Base-by-base conservation (phyloP, 2,113 vertebrate genomes). In the Conger conger region DNA sequence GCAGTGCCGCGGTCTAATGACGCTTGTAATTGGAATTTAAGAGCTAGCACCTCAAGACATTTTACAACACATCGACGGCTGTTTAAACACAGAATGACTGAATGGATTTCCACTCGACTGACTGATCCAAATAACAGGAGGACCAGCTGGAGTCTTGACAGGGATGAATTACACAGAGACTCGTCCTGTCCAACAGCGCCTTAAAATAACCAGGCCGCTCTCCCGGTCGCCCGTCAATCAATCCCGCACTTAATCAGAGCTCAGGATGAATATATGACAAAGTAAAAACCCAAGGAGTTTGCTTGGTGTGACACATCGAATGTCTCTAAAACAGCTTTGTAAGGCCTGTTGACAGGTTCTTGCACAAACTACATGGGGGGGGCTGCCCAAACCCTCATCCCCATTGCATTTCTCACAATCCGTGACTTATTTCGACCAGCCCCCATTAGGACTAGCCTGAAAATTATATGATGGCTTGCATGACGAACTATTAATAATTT, bases 21-120 rank as follows among this genome's bases (percentile, higher is more conserved):
- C 5, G 68, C 68, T 73, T 73, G 68, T 73, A 73, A 73, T 73
- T 73, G 27, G 68, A 73, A 73, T 73, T 73, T 73, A 73, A 73
- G 68, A 33, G 68, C 30, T 73, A 33, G 15, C 68, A 73, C 68
- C 68, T 33, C n/a, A 27, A 73, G 68, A 33, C 68, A 6, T 73
- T 73, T 73, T 73, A 73, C 68, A 73, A 17, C 27, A 27, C 68
- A 73, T 33, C 11, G 68, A 33, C n/a, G n/a, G 68, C n/a, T 30
- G 68, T 73, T 30, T 73, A 73, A 73, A 33, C 13, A 73, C 68
- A 27, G 68, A 73, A 30, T 73, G 68, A 73, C 27, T 33, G n/a
- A 73, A 73, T n/a, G 68, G 27, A 73, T 73, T 73, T 73, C 68
- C n/a, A 33, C 68, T 73, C 8, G 27, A 20, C 68, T 73, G 68